Percentiles rank a stretch among this genome's conserved stretches.
These are phyloP conservation scores for Drosophila diplacantha DNA, from an alignment of 2,888 invertebrate genomes.

Conservation along the genomic window DNA sequence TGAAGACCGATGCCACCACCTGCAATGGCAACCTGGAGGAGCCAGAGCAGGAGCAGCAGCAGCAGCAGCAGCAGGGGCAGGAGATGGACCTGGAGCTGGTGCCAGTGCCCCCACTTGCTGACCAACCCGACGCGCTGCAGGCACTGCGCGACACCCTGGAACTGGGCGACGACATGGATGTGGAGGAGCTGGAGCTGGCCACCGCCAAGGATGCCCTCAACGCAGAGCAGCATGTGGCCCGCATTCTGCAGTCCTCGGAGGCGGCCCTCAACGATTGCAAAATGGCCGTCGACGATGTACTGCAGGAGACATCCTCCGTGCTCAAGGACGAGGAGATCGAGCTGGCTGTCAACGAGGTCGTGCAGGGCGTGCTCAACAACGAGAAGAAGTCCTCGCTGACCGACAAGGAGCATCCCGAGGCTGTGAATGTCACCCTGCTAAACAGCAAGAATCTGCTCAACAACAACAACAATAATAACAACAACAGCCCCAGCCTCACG, in stretches of 20 bases:
- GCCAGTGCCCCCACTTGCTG: background rate
- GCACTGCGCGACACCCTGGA: slow-evolving; percentile 78
- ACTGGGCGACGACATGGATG: slow-evolving; percentile 71
- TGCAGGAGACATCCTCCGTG: slow-evolving; percentile 77
- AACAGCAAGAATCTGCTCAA: slow-evolving; percentile 75
- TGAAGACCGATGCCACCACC: slow-evolving; percentile 71
- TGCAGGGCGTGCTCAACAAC: slow-evolving; percentile 79
- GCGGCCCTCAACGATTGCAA: slow-evolving; percentile 79
- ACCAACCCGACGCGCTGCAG: slow-evolving; percentile 6
- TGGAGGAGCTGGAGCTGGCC: slow-evolving; percentile 70
- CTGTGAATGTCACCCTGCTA: slow-evolving; percentile 64
- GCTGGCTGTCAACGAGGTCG: slow-evolving; percentile 79
- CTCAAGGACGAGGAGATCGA: slow-evolving; percentile 80
- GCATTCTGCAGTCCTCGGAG: slow-evolving; percentile 79
- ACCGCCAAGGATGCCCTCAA: slow-evolving; percentile 72
- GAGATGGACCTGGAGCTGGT: background rate
- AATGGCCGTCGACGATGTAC: slow-evolving; percentile 69
- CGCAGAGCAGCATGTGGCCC: slow-evolving; percentile 79
- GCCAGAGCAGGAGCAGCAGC: background rate
- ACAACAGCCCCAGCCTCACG: slow-evolving; percentile 33
- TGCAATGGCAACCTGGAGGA: slow-evolving; percentile 63
- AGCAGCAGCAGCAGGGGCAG: background rate
- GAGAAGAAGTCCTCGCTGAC: slow-evolving; percentile 67
- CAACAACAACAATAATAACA: slow-evolving; percentile 62
- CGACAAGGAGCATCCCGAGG: slow-evolving; percentile 15